phyloP scores from a whole-genome alignment of 1,140 invertebrate genomes.

The Mycetomoellerius zeteki region DNA sequence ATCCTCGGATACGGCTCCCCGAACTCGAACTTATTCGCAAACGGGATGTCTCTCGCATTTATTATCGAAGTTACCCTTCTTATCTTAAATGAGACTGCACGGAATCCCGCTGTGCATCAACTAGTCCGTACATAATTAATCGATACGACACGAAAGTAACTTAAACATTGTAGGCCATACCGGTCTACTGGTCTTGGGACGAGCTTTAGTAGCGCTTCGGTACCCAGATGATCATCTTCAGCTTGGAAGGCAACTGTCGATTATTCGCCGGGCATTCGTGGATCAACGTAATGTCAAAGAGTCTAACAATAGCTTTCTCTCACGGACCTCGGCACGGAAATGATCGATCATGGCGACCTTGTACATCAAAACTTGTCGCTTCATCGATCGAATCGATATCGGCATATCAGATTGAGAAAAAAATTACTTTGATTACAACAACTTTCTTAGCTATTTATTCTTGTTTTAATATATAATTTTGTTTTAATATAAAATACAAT shows the following conservation, averaged over 20 bases:
- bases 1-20: not conserved
- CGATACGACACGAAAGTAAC: constrained; percentile 45
- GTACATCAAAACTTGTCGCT: constrained; percentile 41
- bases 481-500: not conserved
- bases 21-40: not conserved
- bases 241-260: constrained; percentile 50
- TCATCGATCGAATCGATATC: constrained; percentile 62
- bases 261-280: constrained; percentile 41
- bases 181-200: constrained; percentile 40
- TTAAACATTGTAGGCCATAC: constrained; percentile 55
- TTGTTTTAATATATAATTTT: constrained; percentile 22
- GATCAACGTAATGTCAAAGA: constrained; percentile 71
- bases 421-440: constrained; percentile 41
- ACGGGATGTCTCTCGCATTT: not conserved
- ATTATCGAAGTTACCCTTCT: constrained; percentile 23
- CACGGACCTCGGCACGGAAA: constrained; percentile 38
- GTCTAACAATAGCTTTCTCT: constrained; percentile 69
- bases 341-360: constrained; percentile 65
- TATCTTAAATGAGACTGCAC: not conserved
- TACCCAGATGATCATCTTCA: constrained; percentile 54
- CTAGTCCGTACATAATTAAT: constrained; percentile 58
- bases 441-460: constrained; percentile 19
- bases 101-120: constrained; percentile 38
- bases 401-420: constrained; percentile 5
- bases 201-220: constrained; percentile 51